Conservation (phyloP, 2,113 vertebrate species). For the Gila orcuttii region DNA sequence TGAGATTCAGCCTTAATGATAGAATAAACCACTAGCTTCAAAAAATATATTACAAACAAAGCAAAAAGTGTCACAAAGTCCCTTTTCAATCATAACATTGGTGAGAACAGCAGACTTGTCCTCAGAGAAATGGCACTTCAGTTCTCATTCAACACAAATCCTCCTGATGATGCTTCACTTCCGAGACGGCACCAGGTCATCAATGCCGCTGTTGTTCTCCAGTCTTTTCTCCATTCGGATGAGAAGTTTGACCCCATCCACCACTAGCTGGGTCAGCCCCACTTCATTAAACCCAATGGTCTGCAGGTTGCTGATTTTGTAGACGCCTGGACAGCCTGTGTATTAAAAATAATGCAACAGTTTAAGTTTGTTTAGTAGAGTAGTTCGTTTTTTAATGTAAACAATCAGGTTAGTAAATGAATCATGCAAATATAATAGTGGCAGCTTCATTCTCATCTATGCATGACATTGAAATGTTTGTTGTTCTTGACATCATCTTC, state of each 20-base stretch:
- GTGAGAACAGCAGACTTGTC: constrained; percentile 6
- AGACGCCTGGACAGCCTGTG: constrained; percentile 51
- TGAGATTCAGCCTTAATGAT: not conserved
- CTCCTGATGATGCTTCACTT: constrained; percentile 60
- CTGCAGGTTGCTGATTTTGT: constrained; percentile 59
- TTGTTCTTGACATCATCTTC: not conserved
- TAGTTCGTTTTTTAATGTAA: too few species aligned
- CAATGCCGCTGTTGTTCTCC: constrained; percentile 57
- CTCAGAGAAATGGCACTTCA: not conserved
- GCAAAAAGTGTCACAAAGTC: not conserved
- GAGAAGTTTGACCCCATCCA: constrained; percentile 75
- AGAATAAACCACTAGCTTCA: not conserved
- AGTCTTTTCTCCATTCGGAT: constrained; percentile 73
- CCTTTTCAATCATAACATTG: not conserved
- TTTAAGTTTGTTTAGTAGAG: not conserved
- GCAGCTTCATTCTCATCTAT: not conserved
- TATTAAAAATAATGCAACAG: not conserved
- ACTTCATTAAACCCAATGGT: constrained; percentile 73
- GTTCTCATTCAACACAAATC: not conserved
- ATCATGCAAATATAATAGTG: not conserved
- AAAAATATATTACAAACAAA: not conserved
- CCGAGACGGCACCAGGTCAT: constrained; percentile 71
- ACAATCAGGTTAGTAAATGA: too few species aligned
- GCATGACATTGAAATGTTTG: not conserved
- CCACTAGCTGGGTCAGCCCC: constrained; percentile 69